Evolutionary conservation across 2,888 invertebrate genomes (phyloP).

Genomic region (Cotesia congregata): DNA sequence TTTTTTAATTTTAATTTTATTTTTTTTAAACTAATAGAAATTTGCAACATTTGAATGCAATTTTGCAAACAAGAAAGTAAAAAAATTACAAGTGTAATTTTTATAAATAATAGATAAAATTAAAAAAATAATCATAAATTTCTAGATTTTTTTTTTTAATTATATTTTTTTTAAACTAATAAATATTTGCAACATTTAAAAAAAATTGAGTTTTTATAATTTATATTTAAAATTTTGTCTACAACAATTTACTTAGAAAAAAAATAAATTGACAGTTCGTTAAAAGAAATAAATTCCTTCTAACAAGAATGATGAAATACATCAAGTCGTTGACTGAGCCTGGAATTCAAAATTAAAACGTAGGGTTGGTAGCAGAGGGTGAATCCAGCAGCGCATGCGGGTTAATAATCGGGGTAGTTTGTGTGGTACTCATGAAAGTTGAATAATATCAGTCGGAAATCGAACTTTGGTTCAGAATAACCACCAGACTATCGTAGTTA

Average conservation of each 20-base stretch:
- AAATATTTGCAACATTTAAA: too few relatives aligned
- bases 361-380: constrained; percentile 33
- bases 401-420: not conserved
- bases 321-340: constrained; percentile 33
- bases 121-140: too few relatives aligned
- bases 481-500: not conserved
- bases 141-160: too few relatives aligned
- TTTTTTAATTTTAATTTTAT: too few relatives aligned
- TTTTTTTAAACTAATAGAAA: too few relatives aligned
- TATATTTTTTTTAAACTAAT: too few relatives aligned
- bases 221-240: too few relatives aligned
- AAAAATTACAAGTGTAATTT: too few relatives aligned
- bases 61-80: too few relatives aligned
- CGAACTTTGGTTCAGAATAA: not conserved
- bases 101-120: too few relatives aligned
- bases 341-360: constrained; percentile 43
- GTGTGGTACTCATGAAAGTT: constrained; percentile 7
- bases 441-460: not conserved
- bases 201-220: too few relatives aligned
- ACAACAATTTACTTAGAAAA: not conserved
- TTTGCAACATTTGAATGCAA: too few relatives aligned
- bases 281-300: not conserved
- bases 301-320: constrained; percentile 36
- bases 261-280: not conserved
- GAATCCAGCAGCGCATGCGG: constrained; percentile 39